phyloP scores from a whole-genome alignment of 1,140 invertebrate species.

The Drosophila ambigua region DNA sequence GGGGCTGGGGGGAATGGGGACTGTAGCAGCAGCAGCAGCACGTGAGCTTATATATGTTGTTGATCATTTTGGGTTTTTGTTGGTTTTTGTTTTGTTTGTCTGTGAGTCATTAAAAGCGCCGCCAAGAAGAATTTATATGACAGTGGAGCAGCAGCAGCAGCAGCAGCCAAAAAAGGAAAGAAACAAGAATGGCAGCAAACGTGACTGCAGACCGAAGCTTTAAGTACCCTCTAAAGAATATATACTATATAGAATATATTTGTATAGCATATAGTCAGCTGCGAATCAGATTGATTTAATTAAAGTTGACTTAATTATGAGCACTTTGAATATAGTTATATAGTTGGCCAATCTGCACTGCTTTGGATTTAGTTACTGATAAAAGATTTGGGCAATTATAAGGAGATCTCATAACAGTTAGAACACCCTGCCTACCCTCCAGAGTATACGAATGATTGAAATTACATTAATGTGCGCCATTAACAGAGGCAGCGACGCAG shows the following conservation, averaged over 20 bases:
- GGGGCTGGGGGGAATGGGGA: neutral
- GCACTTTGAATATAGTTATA: no score
- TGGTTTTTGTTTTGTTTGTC: constrained; percentile 13
- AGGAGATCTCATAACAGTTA: no score
- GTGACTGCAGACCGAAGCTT: no score
- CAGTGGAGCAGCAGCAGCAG: constrained; percentile 37
- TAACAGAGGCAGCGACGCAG: constrained; percentile 5
- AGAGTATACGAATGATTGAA: constrained; percentile 52
- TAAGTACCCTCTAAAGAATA: no score
- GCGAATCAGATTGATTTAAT: no score
- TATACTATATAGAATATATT: no score
- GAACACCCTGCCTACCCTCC: no score
- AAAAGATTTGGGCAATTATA: no score
- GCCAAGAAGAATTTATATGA: constrained; percentile 68
- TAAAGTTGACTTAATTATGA: no score
- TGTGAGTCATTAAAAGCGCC: constrained; percentile 77
- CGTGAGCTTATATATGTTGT: constrained; percentile 27
- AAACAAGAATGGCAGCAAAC: neutral
- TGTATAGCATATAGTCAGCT: no score
- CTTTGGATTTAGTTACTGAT: no score
- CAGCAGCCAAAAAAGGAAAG: constrained; percentile 57
- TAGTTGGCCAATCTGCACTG: no score
- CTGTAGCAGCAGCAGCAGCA: constrained; percentile 7
- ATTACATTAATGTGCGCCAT: constrained; percentile 62
- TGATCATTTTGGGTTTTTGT: constrained; percentile 6